Conservation (phyloP, 2,113 vertebrate species). For the Poeciliopsis retropinna region DNA sequence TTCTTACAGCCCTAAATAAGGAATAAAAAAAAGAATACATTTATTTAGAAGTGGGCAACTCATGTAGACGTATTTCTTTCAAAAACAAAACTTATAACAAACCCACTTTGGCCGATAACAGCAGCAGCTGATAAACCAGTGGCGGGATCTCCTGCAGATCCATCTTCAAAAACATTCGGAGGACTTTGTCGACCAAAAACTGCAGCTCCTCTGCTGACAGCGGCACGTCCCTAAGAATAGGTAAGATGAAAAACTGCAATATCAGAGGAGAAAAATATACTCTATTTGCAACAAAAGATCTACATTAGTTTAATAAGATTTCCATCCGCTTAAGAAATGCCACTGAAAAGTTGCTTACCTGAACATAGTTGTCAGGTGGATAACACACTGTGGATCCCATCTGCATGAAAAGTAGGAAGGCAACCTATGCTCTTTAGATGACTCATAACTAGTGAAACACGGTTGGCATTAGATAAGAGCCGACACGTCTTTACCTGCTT, state of each 20-base stretch:
- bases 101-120: constrained; percentile 91
- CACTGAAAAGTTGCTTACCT: constrained; percentile 78
- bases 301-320: background rate
- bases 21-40: background rate
- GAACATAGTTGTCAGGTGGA: constrained; percentile 94
- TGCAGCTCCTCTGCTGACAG: constrained; percentile 89
- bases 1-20: constrained; percentile 89
- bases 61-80: background rate
- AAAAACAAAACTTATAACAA: background rate
- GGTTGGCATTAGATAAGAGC: background rate
- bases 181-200: constrained; percentile 89
- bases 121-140: constrained; percentile 92
- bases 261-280: background rate
- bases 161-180: constrained; percentile 88
- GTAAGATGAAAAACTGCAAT: background rate
- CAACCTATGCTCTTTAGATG: background rate
- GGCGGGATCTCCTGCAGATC: constrained; percentile 96
- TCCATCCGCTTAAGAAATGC: background rate
- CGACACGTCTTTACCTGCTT: constrained; percentile 80
- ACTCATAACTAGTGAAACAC: no score
- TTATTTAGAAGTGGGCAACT: background rate
- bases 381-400: constrained; percentile 88
- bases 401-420: constrained; percentile 74
- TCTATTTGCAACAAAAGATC: background rate
- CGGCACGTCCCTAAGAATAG: constrained; percentile 86